Evolutionary conservation across 2,113 vertebrate genomes (phyloP), one percentile per base, ranked within the genome.

Genomic region (Embiotoca jacksoni): DNA sequence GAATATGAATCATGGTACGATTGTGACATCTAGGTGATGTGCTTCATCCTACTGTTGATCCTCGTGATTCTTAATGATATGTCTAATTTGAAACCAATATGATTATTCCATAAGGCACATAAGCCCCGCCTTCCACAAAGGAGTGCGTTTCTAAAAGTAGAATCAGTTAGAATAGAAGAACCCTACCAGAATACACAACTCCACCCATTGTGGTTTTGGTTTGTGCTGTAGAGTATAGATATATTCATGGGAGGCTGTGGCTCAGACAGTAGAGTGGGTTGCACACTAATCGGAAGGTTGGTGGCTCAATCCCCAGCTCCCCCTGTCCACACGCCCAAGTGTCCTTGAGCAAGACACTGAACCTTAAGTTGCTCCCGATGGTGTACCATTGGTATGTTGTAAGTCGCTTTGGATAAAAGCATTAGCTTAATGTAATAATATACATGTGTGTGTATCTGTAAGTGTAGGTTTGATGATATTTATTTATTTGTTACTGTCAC

Each of bases 71-170:
- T 23, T 23, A 23, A 23, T 23, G 23, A 23, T 23, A 50, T 5
- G 13, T n/a, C 6, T 16, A 1, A 44, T 47, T 37, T 56, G 30
- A 60, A 23, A 23, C 1, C 47, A 15, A 49, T n/a, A 44, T 0
- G 4, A 71, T 44, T 60, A 72, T 64, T 11, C 30, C 52, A 41
- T 30, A 3, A 37, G 35, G 31, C 2, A 32, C 31, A 36, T 59
- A 23, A 68, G 52, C 44, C 39, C 39, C 11, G 4, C 53, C 67
- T 11, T 8, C 31, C 30, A 49, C 31, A 61, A 3, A 35, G 71
- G 63, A 37, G 62, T 71, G 57, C 7, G 36, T 35, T 54, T 63
- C 59, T 71, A 87, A 84, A 83, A 78, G 73, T 90, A 84, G 82
- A 87, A 72, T 80, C 71, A 83, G 80, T 85, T 78, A 64, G 58